These are phyloP conservation scores for Brachyptera putata DNA, from an alignment of 2,888 invertebrate species.

Conservation along the genomic window DNA sequence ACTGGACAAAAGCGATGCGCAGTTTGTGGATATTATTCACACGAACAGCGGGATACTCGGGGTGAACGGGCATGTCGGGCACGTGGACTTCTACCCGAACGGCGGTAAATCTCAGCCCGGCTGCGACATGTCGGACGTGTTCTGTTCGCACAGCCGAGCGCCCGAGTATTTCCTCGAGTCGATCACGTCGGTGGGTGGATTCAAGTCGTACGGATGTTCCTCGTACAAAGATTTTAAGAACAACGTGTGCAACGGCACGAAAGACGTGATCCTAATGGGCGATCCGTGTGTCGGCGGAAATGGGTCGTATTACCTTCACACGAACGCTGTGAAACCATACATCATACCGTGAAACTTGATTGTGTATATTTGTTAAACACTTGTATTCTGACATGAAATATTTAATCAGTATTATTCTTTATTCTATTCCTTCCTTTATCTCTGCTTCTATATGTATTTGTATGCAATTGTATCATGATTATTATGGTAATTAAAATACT, in stretches of 20 bases:
- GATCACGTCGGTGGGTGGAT: conserved; percentile 23
- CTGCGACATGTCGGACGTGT: conserved; percentile 25
- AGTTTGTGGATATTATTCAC: conserved; percentile 34
- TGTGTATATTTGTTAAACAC: too few species aligned
- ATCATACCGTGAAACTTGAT: too few species aligned
- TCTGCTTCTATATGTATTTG: too few species aligned
- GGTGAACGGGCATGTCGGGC: conserved; percentile 33
- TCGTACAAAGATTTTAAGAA: conserved; percentile 29
- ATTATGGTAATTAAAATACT: too few species aligned
- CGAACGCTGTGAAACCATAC: conserved; percentile 17
- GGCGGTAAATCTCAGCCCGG: conserved; percentile 32
- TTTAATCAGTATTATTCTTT: too few species aligned
- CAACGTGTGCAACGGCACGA: conserved; percentile 21
- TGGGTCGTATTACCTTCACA: conserved; percentile 4
- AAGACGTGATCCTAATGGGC: neutral
- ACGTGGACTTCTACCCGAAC: conserved; percentile 35
- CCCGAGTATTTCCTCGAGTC: conserved; percentile 31
- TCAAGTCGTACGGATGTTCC: conserved; percentile 25
- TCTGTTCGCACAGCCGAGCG: conserved; percentile 33
- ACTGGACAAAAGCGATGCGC: conserved; percentile 34
- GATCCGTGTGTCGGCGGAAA: neutral
- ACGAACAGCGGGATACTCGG: conserved; percentile 36
- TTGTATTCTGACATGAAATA: too few species aligned
- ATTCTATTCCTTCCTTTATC: too few species aligned
- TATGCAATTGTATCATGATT: too few species aligned